Percentiles rank a stretch among this genome's conserved stretches.
These are phyloP conservation scores for Galerucella calmariensis DNA, from an alignment of 2,888 invertebrate genomes.

Conservation along the genomic window DNA sequence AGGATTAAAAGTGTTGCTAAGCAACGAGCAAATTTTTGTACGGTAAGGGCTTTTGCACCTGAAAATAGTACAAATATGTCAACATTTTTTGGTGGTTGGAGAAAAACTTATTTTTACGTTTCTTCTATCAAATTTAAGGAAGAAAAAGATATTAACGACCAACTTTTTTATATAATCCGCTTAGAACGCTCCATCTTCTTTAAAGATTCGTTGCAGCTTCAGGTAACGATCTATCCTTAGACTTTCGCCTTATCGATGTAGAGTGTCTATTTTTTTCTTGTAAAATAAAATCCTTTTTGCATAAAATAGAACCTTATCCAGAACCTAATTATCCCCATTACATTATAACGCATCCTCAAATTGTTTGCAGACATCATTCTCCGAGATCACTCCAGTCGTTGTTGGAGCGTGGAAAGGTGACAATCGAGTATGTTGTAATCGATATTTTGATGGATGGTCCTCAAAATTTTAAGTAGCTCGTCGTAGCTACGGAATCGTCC, in stretches of 20 bases:
- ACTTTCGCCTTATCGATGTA: background rate
- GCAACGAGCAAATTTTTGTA: too few species aligned
- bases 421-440: conserved; percentile 9
- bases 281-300: conserved; percentile 12
- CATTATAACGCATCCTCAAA: conserved; percentile 7
- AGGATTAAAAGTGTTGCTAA: too few species aligned
- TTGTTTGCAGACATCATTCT: conserved; percentile 8
- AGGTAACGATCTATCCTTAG: conserved; percentile 14
- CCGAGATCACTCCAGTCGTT: conserved; percentile 11
- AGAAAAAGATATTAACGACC: too few species aligned
- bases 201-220: background rate
- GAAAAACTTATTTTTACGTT: too few species aligned
- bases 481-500: conserved; percentile 1
- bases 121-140: too few species aligned
- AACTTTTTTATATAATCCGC: too few species aligned
- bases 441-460: conserved; percentile 23
- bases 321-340: conserved; percentile 13
- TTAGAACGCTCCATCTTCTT: background rate
- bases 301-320: conserved; percentile 6
- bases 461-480: conserved; percentile 21
- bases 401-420: conserved; percentile 17
- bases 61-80: too few species aligned
- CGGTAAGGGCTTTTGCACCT: too few species aligned
- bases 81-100: too few species aligned
- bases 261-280: conserved; percentile 7